Evolutionary conservation across 2,888 invertebrate species (phyloP).

Genomic region (Arrhopalites spinosus): DNA sequence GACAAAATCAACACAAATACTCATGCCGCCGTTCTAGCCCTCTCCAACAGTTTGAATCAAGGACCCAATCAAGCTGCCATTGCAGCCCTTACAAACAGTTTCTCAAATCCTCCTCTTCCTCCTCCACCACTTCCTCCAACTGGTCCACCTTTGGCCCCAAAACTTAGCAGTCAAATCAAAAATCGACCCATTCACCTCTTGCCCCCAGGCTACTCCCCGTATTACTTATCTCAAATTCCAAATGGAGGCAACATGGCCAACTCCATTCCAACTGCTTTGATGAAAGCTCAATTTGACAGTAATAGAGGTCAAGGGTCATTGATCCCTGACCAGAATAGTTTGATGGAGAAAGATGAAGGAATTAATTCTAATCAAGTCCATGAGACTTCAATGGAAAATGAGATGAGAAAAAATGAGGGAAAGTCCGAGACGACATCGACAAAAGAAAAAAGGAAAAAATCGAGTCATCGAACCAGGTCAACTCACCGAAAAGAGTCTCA

Average conservation of each 20-base stretch:
- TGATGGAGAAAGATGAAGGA: no score
- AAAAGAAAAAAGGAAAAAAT: neutral
- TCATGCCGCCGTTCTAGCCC: no score
- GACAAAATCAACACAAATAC: no score
- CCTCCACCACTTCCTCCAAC: neutral
- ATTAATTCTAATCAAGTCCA: no score
- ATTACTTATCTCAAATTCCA: no score
- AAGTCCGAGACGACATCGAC: neutral
- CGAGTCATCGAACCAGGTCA: conserved; percentile 12
- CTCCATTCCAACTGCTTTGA: no score
- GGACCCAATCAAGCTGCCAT: neutral
- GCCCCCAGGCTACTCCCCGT: neutral
- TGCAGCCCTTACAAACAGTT: neutral
- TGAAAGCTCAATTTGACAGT: neutral
- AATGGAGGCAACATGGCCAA: no score
- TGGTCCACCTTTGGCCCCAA: neutral
- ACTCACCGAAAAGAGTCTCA: neutral
- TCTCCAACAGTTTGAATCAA: neutral
- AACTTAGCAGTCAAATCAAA: neutral
- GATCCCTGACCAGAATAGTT: neutral
- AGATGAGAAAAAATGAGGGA: neutral
- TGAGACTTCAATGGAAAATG: no score
- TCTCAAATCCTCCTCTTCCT: neutral
- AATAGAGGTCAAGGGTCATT: neutral
- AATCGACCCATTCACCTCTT: neutral